Base-by-base conservation (phyloP, 2,113 vertebrate genomes). In the Tupaia chinensis region DNA sequence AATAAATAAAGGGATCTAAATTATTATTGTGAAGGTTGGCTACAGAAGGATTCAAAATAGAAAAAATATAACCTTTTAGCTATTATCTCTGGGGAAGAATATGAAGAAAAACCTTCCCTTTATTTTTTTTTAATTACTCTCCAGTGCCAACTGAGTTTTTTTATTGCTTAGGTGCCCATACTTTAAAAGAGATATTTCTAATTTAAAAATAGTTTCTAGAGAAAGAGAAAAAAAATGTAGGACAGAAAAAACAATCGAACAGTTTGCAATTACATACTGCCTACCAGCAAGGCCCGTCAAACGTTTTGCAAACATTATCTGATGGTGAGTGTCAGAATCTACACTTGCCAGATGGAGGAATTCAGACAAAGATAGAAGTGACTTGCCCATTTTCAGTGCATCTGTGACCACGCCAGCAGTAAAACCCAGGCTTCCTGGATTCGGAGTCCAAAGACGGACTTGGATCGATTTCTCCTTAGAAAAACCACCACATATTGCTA, bases 291-390 rank as follows among this genome's bases (percentile, higher is more conserved):
- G 92, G 95, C 87, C 84, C 87, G 4, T 80, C 83, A 97, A 95
- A 97, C 96, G 76, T 96, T 97, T 95, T 95, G 95, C 84, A 97
- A 96, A 98, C 93, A 97, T 88, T 93, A 73, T 97, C 94, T 94
- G 93, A 93, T 84, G 87, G 87, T 53, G 76, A 98, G 96, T 77
- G 96, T 97, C 93, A 97, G 83, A 87, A 58, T 95, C 92, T 90
- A 73, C 81, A 32, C 88, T 82, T 68, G 53, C 92, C 97, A 97
- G 96, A 96, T 95, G 93, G 96, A 92, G 87, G 90, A 83, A 95
- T 63, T 70, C 89, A 97, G 96, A 96, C 89, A 80, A 91, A 80
- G 94, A 95, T 15, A n/a, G 91, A 84, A 96, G 93, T 0, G 27
- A 84, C 95, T 95, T 77, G 54, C 93, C 95, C 87, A 29, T 96